Percentiles rank a stretch among this genome's conserved stretches.
These are phyloP conservation scores for Bagarius yarrelli DNA, from an alignment of 2,113 vertebrate genomes.

Conservation along the genomic window DNA sequence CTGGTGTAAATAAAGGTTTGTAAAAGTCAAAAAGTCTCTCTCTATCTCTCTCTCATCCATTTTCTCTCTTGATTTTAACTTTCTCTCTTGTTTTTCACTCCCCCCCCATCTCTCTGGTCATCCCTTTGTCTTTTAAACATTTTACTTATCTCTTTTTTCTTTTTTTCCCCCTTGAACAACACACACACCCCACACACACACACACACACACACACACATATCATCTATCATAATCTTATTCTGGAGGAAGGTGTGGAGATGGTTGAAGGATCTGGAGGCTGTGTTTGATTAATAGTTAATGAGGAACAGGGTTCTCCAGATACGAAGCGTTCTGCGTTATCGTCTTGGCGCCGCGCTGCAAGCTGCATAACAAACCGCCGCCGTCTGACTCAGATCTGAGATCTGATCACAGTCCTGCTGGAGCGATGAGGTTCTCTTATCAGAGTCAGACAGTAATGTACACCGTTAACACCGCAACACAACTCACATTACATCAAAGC, in stretches of 20 bases:
- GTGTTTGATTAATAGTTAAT: slow-evolving; percentile 24
- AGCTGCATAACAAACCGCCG: slow-evolving; percentile 1
- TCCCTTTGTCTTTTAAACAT: no score
- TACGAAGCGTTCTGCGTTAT: slow-evolving; percentile 22
- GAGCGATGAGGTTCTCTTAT: neutral
- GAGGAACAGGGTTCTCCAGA: neutral
- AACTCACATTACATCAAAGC: neutral
- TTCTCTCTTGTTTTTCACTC: no score
- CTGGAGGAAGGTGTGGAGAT: neutral
- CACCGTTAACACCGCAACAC: neutral
- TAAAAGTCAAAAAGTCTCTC: no score
- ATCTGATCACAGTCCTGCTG: slow-evolving; percentile 19
- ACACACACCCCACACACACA: no score
- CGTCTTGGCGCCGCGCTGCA: neutral
- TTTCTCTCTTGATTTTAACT: no score
- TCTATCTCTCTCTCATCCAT: no score
- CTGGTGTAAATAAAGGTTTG: no score
- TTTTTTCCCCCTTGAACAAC: no score
- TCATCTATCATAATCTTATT: slow-evolving; percentile 35
- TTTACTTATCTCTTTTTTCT: no score
- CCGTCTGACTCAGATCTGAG: slow-evolving; percentile 5
- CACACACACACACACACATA: neutral
- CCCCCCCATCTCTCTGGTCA: no score
- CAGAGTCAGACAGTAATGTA: neutral
- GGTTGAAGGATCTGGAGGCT: neutral